A percentile compares a stretch with the other conserved stretches of the same genome.
Conservation (phyloP, 2,797 vertebrate genomes). For the Loriculus beryllinus region DNA sequence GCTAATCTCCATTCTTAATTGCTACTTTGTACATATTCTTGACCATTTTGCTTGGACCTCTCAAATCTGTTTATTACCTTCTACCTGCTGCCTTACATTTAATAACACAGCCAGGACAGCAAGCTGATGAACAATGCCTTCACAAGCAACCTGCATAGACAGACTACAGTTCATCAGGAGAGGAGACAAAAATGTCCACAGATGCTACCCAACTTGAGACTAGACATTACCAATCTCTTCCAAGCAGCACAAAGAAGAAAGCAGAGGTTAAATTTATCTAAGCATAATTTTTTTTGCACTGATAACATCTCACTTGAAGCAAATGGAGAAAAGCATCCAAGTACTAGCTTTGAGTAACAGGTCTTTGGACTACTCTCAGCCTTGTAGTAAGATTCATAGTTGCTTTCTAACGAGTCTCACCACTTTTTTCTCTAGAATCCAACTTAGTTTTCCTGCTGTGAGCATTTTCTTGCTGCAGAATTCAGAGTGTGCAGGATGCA, state of each 20-base stretch:
- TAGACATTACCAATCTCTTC: background rate
- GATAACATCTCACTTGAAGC: background rate
- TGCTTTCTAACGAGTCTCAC: background rate
- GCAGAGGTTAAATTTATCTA: background rate
- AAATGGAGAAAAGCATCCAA: background rate
- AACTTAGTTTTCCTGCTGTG: background rate
- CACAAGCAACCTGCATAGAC: rapidly evolving
- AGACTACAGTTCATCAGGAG: background rate
- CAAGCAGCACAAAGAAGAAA: background rate
- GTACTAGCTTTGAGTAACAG: background rate
- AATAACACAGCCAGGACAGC: background rate
- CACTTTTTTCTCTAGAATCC: background rate
- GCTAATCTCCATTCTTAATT: background rate
- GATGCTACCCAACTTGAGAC: background rate
- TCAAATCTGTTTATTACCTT: background rate
- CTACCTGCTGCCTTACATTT: background rate
- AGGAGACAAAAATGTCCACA: background rate
- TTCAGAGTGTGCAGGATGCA: background rate
- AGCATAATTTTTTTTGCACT: background rate
- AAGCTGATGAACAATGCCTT: background rate
- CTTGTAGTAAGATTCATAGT: background rate
- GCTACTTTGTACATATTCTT: background rate
- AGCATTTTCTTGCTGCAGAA: background rate
- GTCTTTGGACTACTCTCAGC: background rate
- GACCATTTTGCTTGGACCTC: background rate